A percentile compares a stretch with the other conserved stretches of the same genome.
Evolutionary conservation across 2,797 vertebrate genomes (phyloP).

Genomic region (Oryzias dopingdopingensis): DNA sequence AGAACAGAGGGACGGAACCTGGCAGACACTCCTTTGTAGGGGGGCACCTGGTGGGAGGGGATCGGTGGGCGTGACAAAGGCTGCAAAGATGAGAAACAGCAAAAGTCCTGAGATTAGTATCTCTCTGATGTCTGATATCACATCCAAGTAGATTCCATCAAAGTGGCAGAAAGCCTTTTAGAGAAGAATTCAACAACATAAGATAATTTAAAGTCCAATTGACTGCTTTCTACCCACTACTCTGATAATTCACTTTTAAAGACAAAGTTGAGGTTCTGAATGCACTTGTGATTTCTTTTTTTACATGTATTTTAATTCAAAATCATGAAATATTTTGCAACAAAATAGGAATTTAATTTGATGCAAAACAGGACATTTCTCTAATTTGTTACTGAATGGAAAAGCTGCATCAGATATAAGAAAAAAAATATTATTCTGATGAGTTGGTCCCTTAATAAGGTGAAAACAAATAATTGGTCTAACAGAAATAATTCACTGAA

Average conservation of each 20-base stretch:
- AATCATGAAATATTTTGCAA: too few relatives aligned
- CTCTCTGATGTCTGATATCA: conserved; percentile 13
- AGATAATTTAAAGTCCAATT: too few relatives aligned
- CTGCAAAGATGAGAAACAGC: conserved; percentile 62
- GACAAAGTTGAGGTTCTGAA: not conserved
- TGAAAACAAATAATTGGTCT: not conserved
- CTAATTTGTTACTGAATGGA: too few relatives aligned
- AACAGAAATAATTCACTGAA: not conserved
- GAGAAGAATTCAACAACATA: too few relatives aligned
- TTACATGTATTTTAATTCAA: too few relatives aligned
- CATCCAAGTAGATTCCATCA: not conserved
- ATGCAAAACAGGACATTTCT: too few relatives aligned
- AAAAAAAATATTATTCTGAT: too few relatives aligned
- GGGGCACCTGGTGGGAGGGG: conserved; percentile 91
- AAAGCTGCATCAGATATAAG: too few relatives aligned
- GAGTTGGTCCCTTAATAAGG: too few relatives aligned
- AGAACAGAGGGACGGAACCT: conserved; percentile 86
- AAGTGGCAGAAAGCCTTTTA: too few relatives aligned
- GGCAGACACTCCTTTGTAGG: conserved; percentile 91
- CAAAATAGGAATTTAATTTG: too few relatives aligned
- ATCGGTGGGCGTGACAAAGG: conserved; percentile 84
- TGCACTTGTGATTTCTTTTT: too few relatives aligned
- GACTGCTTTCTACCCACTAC: not conserved
- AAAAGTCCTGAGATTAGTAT: conserved; percentile 29
- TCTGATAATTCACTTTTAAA: conserved; percentile 2